phyloP scores from a whole-genome alignment of 2,113 vertebrate species.

The Todiramphus saurophagus region DNA sequence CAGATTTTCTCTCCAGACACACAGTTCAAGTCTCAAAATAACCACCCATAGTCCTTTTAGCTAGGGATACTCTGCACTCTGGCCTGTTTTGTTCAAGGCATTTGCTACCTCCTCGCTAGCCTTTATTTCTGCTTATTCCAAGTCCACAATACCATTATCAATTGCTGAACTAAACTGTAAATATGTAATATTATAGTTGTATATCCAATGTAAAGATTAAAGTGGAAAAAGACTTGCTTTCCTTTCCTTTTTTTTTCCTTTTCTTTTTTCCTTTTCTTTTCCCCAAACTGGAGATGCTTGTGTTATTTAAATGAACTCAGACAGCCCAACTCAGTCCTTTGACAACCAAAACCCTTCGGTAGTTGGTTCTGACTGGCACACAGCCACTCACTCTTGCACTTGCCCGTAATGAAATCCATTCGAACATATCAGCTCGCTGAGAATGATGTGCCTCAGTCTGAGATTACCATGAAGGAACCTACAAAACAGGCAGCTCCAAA shows the following conservation, averaged over 20 bases:
- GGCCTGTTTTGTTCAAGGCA: neutral
- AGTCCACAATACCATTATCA: neutral
- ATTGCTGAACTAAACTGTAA: neutral
- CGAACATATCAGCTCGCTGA: slow-evolving; percentile 37
- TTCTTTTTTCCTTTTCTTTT: neutral
- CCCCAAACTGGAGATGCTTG: slow-evolving; percentile 16
- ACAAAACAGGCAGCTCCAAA: slow-evolving; percentile 20
- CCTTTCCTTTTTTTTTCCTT: no score
- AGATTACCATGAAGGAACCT: slow-evolving; percentile 20
- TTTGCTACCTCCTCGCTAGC: neutral
- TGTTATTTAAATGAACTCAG: slow-evolving; percentile 69
- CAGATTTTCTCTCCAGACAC: neutral
- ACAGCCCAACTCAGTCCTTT: slow-evolving; percentile 60
- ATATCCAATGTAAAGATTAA: slow-evolving; percentile 47
- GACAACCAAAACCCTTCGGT: slow-evolving; percentile 60
- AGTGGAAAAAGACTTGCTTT: neutral
- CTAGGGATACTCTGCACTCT: neutral
- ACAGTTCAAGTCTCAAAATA: neutral
- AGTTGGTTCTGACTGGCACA: slow-evolving; percentile 52
- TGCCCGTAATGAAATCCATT: slow-evolving; percentile 57
- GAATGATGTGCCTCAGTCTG: neutral
- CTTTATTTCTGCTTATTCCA: neutral
- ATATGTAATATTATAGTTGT: neutral
- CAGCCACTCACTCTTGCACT: slow-evolving; percentile 51
- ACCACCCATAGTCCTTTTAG: neutral